Percentiles rank a stretch among this genome's conserved stretches.
Evolutionary conservation across 1,140 invertebrate genomes (phyloP).

Genomic region (Papilio helenus): DNA sequence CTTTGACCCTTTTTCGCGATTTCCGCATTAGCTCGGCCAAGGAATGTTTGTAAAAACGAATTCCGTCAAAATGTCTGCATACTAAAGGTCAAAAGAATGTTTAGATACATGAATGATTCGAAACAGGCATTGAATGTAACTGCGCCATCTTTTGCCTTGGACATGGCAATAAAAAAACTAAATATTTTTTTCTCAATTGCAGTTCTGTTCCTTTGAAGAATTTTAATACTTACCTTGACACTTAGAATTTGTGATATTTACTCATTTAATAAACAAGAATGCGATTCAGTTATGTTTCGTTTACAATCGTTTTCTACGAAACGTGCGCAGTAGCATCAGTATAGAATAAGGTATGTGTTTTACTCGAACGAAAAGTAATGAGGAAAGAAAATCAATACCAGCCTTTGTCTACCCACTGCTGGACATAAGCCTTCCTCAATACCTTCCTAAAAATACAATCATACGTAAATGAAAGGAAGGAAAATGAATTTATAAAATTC

Average conservation of each 20-base stretch:
- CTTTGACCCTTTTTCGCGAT: conserved; percentile 45
- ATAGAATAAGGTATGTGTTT: no score
- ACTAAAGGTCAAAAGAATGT: conserved; percentile 32
- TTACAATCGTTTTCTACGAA: background rate
- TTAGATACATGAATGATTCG: conserved; percentile 32
- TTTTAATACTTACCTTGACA: conserved; percentile 9
- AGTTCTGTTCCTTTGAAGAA: conserved; percentile 23
- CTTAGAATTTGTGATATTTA: conserved; percentile 3
- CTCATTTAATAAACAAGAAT: conserved; percentile 31
- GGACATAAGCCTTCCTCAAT: no score
- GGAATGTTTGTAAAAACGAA: conserved; percentile 36
- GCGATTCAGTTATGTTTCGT: background rate
- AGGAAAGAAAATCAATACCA: no score
- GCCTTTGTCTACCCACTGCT: no score
- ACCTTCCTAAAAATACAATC: no score
- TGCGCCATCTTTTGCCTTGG: conserved; percentile 21
- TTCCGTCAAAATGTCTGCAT: conserved; percentile 25
- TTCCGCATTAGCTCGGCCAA: conserved; percentile 44
- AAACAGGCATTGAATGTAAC: conserved; percentile 26
- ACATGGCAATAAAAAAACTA: conserved; percentile 19
- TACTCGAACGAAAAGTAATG: no score
- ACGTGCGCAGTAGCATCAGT: background rate
- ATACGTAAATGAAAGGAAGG: no score
- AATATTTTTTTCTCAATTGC: conserved; percentile 19
- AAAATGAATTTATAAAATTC: no score